Base-by-base conservation (phyloP, 2,797 vertebrate species). In the Argentina silus region DNA sequence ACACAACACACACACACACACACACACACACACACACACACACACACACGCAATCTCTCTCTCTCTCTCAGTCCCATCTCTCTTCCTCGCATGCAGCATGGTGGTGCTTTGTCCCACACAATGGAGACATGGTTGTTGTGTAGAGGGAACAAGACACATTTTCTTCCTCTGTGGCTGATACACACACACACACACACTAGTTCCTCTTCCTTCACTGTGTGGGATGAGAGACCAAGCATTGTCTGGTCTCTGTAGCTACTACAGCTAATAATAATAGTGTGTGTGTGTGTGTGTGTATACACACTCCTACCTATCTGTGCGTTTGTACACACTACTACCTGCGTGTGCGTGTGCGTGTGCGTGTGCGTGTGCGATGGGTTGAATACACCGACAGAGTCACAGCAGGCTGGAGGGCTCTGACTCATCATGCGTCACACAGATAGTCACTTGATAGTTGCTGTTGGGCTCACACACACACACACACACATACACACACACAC, bases 181-280 rank as follows among this genome's bases (percentile, higher is more conserved):
- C 3, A 23, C 21, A 57, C 19, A 27, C 11, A 27, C 27, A 59
- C 11, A 59, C 56, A 59, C 56, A 23, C 23, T 23, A 10, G 2
- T 21, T 10, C 56, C 9, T 11, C 9, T 59, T 21, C 4, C 17
- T 10, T 57, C 51, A 36, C 51, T 53, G 15, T 53, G 19, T 27
- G 56, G 27, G 56, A 59, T 23, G 56, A 59, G 10, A 50, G 10
- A 50, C 59, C 59, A 36, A 27, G 59, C 21, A 60, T 60, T 60
- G 11, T 60, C 23, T 60, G 12, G 23, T 36, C 27, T 36, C 27
- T 36, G 27, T 36, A 36, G 27, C 27, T 36, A 36, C 27, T 36
- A 36, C 27, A 36, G 27, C 27, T 36, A 36, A 36, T 36, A 36
- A 36, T 36, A 36, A 36, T 36, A 36, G 27, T 36, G 1, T 36